These are phyloP conservation scores for Drosophila tropicalis DNA, from an alignment of 1,140 invertebrate genomes.

Conservation along the genomic window DNA sequence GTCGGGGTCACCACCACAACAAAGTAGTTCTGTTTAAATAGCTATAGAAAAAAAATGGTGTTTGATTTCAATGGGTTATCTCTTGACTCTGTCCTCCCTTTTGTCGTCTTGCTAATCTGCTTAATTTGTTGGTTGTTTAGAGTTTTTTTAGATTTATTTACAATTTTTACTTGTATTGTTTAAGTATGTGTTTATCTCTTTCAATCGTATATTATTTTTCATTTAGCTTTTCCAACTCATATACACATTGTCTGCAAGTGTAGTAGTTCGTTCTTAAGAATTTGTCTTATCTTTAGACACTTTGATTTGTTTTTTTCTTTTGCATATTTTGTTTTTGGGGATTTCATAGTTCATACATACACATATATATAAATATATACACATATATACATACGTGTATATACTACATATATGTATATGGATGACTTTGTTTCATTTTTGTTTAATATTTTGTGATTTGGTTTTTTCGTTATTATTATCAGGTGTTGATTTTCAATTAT, in stretches of 20 bases:
- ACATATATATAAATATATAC: slow-evolving; percentile 35
- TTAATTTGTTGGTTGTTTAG: neutral
- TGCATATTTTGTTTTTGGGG: slow-evolving; percentile 36
- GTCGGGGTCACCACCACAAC: slow-evolving; percentile 3
- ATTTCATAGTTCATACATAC: slow-evolving; percentile 30
- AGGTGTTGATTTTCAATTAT: slow-evolving; percentile 45
- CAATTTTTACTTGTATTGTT: slow-evolving; percentile 38
- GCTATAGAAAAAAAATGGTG: neutral
- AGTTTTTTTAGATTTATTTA: slow-evolving; percentile 19
- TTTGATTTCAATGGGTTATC: neutral
- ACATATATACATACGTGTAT: neutral
- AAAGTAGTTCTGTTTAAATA: neutral
- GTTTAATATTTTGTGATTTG: slow-evolving; percentile 40
- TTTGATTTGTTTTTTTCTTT: slow-evolving; percentile 32
- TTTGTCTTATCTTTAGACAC: slow-evolving; percentile 28
- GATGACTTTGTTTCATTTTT: slow-evolving; percentile 40
- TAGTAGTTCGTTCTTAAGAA: slow-evolving; percentile 53
- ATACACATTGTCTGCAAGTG: slow-evolving; percentile 84
- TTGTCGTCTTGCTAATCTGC: slow-evolving; percentile 1
- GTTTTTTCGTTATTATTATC: slow-evolving; percentile 40
- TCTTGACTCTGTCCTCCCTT: slow-evolving; percentile 8
- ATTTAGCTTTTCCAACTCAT: slow-evolving; percentile 57
- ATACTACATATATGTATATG: slow-evolving; percentile 24
- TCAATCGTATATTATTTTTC: slow-evolving; percentile 16
- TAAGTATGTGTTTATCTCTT: slow-evolving; percentile 24